Base-by-base conservation (phyloP, 2,113 vertebrate species). In the Prolemur simus region DNA sequence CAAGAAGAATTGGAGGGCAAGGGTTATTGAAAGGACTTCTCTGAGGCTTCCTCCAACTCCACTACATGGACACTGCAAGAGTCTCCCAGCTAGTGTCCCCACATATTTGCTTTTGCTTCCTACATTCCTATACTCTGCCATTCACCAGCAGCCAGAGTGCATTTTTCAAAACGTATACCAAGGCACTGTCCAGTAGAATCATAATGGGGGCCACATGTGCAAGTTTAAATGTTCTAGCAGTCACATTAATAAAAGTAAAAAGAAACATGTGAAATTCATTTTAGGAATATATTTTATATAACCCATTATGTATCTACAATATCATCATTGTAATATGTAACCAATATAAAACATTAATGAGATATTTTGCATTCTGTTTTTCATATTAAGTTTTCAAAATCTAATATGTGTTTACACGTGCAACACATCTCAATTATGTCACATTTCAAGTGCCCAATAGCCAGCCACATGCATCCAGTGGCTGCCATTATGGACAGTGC, bases 191-290 rank as follows among this genome's bases (percentile, higher is more conserved):
- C n/a, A 54, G 8, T 18, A 80, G 42, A 80, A 80, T 29, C 54
- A 25, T 63, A 54, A 64, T 64, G 74, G 3, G n/a, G 92, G 49
- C 47, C 39, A 74, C 27, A 64, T 42, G 27, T 42, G 58, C 87
- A 60, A 74, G 15, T 39, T 92, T 89, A 96, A 83, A 56, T 84
- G 66, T 92, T 87, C 49, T 60, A 60, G 54, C 10, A 93, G 60
- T 73, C 37, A 78, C 63, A 56, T 56, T 73, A 64, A 88, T 96
- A 91, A 95, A 96, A 91, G 29, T 45, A 54, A 93, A 82, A 86
- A n/a, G 8, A 66, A 96, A 86, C 18, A 60, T 11, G 6, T 81
- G 45, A 89, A 89, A 71, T 85, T 91, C 54, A 88, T 80, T 80
- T 84, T 60, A 89, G 74, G 76, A 74, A 83, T 27, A 64, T 12